A percentile compares a stretch with the other conserved stretches of the same genome.
Conservation (phyloP, 2,113 vertebrate species). For the Arvicanthis niloticus region DNA sequence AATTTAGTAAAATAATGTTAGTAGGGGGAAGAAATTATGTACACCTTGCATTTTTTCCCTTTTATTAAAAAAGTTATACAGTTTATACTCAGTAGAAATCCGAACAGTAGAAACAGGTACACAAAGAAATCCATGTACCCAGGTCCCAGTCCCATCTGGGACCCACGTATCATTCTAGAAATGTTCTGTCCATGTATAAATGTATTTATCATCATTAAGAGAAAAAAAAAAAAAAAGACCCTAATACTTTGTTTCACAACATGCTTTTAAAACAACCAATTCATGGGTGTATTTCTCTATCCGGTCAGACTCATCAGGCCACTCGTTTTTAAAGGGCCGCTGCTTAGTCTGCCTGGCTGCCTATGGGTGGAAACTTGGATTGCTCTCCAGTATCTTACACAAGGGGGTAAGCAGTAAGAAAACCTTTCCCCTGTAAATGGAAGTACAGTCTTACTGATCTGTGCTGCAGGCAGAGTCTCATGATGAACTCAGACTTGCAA, state of each 20-base stretch:
- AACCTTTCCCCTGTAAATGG: not conserved
- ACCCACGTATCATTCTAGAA: conserved; percentile 44
- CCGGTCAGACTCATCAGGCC: not conserved
- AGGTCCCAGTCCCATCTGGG: not conserved
- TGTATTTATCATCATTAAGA: not conserved
- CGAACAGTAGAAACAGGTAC: conserved; percentile 1
- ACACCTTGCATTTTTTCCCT: conserved; percentile 3
- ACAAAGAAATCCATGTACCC: not conserved
- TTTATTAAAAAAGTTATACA: conserved; percentile 75
- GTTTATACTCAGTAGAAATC: conserved; percentile 57
- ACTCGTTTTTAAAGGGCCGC: not conserved
- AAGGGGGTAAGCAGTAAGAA: not conserved
- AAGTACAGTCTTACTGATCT: not conserved
- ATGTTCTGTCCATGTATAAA: not conserved
- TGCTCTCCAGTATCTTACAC: not conserved
- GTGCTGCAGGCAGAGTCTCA: not conserved
- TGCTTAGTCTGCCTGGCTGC: not conserved
- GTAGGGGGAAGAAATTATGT: conserved; percentile 22
- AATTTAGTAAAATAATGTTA: conserved; percentile 61
- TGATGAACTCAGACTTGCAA: not conserved
- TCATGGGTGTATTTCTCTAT: conserved; percentile 12
- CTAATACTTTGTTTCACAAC: not conserved
- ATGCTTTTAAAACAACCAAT: not conserved
- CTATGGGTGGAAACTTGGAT: not conserved
- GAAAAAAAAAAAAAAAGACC: not conserved